Evolutionary conservation across 2,797 vertebrate species (phyloP).

Genomic region (Cheirogaleus major): DNA sequence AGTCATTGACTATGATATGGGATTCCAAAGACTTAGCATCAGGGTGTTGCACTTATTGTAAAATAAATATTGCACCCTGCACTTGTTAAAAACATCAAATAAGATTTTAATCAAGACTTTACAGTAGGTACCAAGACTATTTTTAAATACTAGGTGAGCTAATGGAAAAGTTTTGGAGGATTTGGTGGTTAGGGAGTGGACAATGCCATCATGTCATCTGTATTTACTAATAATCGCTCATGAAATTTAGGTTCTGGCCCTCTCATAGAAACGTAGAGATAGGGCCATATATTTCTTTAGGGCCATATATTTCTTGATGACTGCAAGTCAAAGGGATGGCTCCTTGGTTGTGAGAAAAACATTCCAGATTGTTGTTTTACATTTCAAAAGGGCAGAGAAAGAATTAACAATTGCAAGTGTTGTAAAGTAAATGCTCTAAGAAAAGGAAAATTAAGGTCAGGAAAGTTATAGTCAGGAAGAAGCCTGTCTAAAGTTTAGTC

Average conservation of each 20-base stretch:
- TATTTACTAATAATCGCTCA: background rate
- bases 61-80: background rate
- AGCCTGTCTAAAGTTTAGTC: background rate
- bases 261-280: background rate
- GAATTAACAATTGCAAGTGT: background rate
- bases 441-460: background rate
- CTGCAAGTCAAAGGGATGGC: background rate
- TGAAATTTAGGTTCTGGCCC: background rate
- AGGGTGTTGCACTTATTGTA: background rate
- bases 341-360: background rate
- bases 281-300: background rate
- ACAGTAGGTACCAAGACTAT: background rate
- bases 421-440: background rate
- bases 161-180: background rate
- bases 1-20: background rate
- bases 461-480: background rate
- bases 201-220: background rate
- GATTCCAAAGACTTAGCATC: background rate
- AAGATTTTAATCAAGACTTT: background rate
- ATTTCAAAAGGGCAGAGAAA: background rate
- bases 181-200: rapidly evolving
- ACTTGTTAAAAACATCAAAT: background rate
- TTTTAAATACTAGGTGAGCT: background rate
- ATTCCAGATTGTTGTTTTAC: background rate
- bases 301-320: background rate